Evolutionary conservation across 2,888 invertebrate genomes (phyloP), one percentile per base, ranked within the genome.

Genomic region (Acleris emargana): DNA sequence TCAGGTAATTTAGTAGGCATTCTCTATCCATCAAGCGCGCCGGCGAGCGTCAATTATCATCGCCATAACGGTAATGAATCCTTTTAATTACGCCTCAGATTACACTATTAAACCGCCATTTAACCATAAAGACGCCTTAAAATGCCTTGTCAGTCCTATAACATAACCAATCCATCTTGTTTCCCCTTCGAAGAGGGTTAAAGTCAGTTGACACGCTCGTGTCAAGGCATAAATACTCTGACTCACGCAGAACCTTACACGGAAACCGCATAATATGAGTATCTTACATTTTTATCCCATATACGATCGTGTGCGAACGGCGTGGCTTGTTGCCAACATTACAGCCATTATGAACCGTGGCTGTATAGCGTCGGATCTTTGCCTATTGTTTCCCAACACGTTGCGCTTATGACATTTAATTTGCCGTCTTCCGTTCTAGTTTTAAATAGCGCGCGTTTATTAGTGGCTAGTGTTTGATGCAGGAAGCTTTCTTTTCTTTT

Each of bases 231-330:
- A 45, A 45, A 45, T 45, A 58, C 66, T 54, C 72, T 83, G 83
- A 83, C 74, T 82, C 83, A 82, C 69, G 66, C 71, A 51, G 57
- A 43, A 45, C 82, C 82, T 73, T 81, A 84, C 78, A 81, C 81
- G 84, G 84, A 72, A 75, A 76, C 54, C 72, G 72, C 75, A 78
- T 75, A 75, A 79, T 79, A 45, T 45, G 17, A 45, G 45, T 45
- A 75, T 79, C 78, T 73, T 73, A 79, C 82, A 85, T 86, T 83
- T 86, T 84, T 87, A 82, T 81, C 77, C 87, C 85, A 74, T 86
- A 84, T 82, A 83, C 74, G 86, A 75, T 64, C 73, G 79, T 81
- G 80, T 83, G 82, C 82, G 83, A 83, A 82, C 70, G 67, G 75
- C 71, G 73, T 81, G 82, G 82, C 82, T 78, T 76, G 77, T 77